Base-by-base conservation (phyloP, 1,140 invertebrate species). In the Heliothis virescens region DNA sequence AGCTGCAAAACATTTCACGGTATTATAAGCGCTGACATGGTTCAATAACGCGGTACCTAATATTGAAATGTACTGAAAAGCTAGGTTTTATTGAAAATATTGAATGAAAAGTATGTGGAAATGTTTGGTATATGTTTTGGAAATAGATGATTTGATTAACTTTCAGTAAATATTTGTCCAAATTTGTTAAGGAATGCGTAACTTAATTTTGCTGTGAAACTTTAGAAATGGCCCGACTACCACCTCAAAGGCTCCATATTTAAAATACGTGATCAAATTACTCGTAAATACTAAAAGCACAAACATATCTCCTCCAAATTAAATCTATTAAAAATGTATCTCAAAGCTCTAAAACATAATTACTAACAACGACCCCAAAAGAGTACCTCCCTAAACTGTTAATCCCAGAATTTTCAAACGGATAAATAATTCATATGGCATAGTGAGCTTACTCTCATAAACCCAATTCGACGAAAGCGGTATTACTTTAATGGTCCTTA, bases 401-500 rank as follows among this genome's bases (percentile, higher is more conserved):
- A 9, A 63, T 13, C 62, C 34, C n/a, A 65, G 9, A 47, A 65
- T 65, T 47, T n/a, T n/a, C 50, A n/a, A 53, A 41, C n/a, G 15
- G 55, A 71, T 71, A 34, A 55, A 55, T 71, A 55, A 63, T 77
- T 72, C 41, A 15, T 71, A 47, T 13, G 26, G 16, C 48, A 26
- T 15, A 21, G 26, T n/a, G 21, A 7, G 50, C 50, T 34, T 29
- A 50, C 50, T 21, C 59, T 59, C 15, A n/a, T 55, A 41, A 13
- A 52, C 21, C 18, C 13, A 77, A 76, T 55, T 71, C 50, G 47
- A 21, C 21, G 21, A n/a, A 53, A 71, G 34, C 67, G 50, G 67
- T 21, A 71, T 74, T 47, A 50, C 57, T 50, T 75, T 62, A 75
- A 62, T 62, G 21, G 47, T 75, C 16, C 47, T 75, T 62, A 75